phyloP scores from a whole-genome alignment of 2,113 vertebrate species.

The Nicator chloris region DNA sequence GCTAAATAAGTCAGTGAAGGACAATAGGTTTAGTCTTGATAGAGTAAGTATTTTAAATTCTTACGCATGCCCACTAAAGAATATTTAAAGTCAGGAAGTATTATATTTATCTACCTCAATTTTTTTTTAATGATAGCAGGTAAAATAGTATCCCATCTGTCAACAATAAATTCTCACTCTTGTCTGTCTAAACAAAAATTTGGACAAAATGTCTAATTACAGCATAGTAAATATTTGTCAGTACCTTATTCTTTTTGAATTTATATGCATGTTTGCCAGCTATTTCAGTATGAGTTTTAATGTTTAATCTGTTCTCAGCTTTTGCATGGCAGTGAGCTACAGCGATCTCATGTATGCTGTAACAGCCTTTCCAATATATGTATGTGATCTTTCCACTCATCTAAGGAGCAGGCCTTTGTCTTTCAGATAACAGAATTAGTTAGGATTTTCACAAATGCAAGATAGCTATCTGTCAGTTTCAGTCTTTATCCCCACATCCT shows the following conservation, averaged over 20 bases:
- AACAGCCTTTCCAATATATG: not conserved
- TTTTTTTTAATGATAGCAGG: not conserved
- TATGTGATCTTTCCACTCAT: not conserved
- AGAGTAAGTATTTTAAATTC: not conserved
- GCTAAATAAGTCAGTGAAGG: not conserved
- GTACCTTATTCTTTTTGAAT: not conserved
- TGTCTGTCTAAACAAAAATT: not conserved
- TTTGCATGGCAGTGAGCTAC: not conserved
- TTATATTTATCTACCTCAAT: not conserved
- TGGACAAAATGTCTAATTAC: not conserved
- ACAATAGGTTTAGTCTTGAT: not conserved
- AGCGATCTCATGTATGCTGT: not conserved
- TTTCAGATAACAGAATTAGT: not conserved
- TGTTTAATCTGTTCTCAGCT: not conserved
- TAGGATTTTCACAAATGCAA: not conserved
- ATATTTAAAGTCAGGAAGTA: not conserved
- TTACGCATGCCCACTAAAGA: not conserved
- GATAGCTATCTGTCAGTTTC: not conserved
- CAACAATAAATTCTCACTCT: not conserved
- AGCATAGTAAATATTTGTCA: not conserved
- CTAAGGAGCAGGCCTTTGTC: not conserved
- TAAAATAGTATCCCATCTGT: not conserved
- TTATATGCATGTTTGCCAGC: rapidly evolving
- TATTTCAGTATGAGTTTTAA: not conserved
- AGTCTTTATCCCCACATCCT: not conserved